Percentiles rank a stretch among this genome's conserved stretches.
Conservation (phyloP, 1,140 invertebrate genomes). For the Drosophila dunni region DNA sequence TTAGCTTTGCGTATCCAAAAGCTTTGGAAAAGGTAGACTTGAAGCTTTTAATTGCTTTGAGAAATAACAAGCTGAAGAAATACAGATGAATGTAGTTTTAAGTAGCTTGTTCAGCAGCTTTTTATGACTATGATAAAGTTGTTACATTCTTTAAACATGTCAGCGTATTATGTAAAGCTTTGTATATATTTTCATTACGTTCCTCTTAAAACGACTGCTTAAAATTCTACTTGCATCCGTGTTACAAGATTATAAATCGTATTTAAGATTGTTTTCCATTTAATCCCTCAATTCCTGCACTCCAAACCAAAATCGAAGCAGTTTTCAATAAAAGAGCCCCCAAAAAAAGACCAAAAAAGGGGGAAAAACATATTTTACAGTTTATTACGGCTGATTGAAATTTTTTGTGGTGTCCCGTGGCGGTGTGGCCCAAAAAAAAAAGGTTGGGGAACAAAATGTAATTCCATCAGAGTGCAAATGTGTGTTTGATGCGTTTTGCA, state of each 20-base stretch:
- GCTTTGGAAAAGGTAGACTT: too few relatives aligned
- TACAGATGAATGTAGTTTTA: too few relatives aligned
- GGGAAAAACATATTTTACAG: constrained; percentile 59
- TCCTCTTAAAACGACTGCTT: neutral
- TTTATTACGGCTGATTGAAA: constrained; percentile 78
- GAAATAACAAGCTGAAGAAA: too few relatives aligned
- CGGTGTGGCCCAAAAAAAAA: constrained; percentile 41
- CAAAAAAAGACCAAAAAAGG: constrained; percentile 36
- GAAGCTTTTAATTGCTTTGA: too few relatives aligned
- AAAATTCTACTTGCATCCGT: constrained; percentile 1
- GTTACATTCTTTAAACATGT: too few relatives aligned
- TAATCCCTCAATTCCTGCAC: constrained; percentile 17
- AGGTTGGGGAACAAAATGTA: neutral
- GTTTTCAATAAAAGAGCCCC: neutral
- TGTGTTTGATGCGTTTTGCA: constrained; percentile 73
- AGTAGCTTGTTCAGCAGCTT: too few relatives aligned
- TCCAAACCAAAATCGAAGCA: neutral
- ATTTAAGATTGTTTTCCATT: constrained; percentile 23
- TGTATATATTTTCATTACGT: too few relatives aligned
- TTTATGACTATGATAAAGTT: too few relatives aligned
- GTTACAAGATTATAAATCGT: constrained; percentile 17
- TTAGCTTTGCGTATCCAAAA: too few relatives aligned
- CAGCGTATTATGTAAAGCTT: too few relatives aligned
- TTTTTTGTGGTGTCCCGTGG: constrained; percentile 58
- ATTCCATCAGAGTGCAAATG: constrained; percentile 60